Base-by-base conservation (phyloP, 2,113 vertebrate genomes). In the Tricholaema leucomelas region DNA sequence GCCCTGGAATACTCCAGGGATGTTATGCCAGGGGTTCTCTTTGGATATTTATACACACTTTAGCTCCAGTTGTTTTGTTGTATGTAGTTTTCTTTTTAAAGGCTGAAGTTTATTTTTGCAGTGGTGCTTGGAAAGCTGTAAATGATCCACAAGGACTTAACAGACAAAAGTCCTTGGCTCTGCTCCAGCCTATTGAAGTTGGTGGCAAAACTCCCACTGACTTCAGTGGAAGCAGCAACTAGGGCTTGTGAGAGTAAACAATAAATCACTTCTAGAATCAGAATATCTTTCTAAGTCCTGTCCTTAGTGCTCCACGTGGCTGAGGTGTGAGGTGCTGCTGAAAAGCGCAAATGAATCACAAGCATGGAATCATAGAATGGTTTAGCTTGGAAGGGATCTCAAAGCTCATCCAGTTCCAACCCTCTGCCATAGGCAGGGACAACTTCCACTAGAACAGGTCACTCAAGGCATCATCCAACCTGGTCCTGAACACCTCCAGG, bases 61-160 rank as follows among this genome's bases (percentile, higher is more conserved):
- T 80, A 95, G 81, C 38, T 93, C 81, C 75, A 81, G 33, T 91
- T 85, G 93, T 93, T 89, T 77, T 96, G 94, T 48, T 91, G 79
- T 94, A 87, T 93, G 84, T 21, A 0, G 0, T 95, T 91, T 91
- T 93, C 79, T 87, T 95, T 96, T 96, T 89, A 38, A 42, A 69
- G 95, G 93, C 87, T 80, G 87, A 91, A 95, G 93, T 96, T 96
- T 93, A 94, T 96, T 95, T 96, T 96, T 95, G 82, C 91, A 89
- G 65, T 87, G 93, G 60, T 89, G 75, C 87, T 94, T 91, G 85
- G 87, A 94, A 94, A 88, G 93, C 92, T 95, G 93, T 87, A 94
- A 96, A 96, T 96, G 94, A 93, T 94, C 92, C 89, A 61, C 93
- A 91, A 75, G 79, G 95, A 95, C 95, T 95, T 94, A 94, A 77